These are phyloP conservation scores for Podocnemis expansa DNA, from an alignment of 2,113 vertebrate genomes.

Conservation along the genomic window DNA sequence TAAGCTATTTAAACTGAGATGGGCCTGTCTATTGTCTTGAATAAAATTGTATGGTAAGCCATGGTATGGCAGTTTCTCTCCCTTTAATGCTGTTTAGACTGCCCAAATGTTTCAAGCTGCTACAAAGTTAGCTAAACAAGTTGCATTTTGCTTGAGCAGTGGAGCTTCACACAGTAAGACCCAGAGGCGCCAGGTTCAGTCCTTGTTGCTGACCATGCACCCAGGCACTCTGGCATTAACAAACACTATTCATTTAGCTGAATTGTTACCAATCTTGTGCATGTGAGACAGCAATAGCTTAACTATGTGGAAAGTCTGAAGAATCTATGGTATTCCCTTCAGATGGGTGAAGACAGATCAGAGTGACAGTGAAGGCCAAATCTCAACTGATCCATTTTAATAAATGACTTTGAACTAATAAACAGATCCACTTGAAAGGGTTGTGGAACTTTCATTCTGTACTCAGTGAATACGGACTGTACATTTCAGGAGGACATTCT, in stretches of 20 bases:
- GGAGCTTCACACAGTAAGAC: background rate
- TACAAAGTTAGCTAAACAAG: background rate
- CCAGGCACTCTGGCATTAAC: background rate
- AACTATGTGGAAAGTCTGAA: background rate
- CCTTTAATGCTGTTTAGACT: background rate
- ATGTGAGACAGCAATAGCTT: background rate
- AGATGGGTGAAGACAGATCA: background rate
- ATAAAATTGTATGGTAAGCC: background rate
- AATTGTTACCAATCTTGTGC: background rate
- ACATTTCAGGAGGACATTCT: background rate
- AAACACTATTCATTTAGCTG: background rate
- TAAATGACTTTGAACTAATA: background rate
- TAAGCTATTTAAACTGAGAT: background rate
- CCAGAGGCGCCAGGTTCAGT: background rate
- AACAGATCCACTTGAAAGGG: background rate
- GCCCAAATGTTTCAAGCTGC: background rate
- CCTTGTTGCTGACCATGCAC: background rate
- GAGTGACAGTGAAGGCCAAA: background rate
- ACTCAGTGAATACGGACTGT: background rate
- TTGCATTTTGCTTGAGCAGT: background rate
- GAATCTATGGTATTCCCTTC: background rate
- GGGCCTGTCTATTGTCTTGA: background rate
- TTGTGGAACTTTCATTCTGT: background rate
- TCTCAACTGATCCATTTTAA: background rate
- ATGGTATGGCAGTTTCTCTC: background rate